Evolutionary conservation across 2,797 vertebrate species (phyloP).

Genomic region (Sphaeramia orbicularis): DNA sequence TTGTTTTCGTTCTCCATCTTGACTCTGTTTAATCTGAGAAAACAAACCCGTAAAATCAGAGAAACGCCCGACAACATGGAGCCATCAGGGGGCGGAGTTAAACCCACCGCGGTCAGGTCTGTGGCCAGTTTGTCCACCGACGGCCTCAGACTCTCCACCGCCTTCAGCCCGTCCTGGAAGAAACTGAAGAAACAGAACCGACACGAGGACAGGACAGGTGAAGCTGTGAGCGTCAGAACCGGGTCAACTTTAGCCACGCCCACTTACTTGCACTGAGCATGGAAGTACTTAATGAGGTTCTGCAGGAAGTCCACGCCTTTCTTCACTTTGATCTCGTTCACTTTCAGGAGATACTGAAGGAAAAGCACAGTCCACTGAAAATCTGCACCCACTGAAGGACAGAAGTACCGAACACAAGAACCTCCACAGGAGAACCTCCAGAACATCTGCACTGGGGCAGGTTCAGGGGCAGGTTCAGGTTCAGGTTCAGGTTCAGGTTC

Average conservation of each 20-base stretch:
- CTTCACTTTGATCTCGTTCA: constrained; percentile 98
- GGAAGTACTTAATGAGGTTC: constrained; percentile 98
- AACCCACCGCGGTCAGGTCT: constrained; percentile 90
- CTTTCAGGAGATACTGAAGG: constrained; percentile 95
- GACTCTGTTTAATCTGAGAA: constrained; percentile 92
- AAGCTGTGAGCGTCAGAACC: too few relatives aligned
- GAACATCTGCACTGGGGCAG: too few relatives aligned
- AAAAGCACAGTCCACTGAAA: neutral
- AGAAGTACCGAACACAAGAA: too few relatives aligned
- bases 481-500: too few relatives aligned
- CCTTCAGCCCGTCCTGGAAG: constrained; percentile 97
- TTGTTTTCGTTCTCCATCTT: constrained; percentile 95
- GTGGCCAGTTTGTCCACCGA: constrained; percentile 91
- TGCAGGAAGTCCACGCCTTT: constrained; percentile 97
- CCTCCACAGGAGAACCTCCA: too few relatives aligned
- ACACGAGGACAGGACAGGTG: too few relatives aligned
- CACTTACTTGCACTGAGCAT: constrained; percentile 97
- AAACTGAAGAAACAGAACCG: constrained; percentile 87
- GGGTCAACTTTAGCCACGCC: too few relatives aligned
- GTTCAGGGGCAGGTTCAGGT: too few relatives aligned
- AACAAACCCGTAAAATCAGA: neutral
- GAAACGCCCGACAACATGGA: too few relatives aligned
- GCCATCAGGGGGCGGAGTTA: too few relatives aligned
- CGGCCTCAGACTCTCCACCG: constrained; percentile 93
- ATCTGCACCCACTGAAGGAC: too few relatives aligned